Evolutionary conservation across 2,888 invertebrate genomes (phyloP), one percentile per base, ranked within the genome.

Genomic region (Uloborus plumipes): DNA sequence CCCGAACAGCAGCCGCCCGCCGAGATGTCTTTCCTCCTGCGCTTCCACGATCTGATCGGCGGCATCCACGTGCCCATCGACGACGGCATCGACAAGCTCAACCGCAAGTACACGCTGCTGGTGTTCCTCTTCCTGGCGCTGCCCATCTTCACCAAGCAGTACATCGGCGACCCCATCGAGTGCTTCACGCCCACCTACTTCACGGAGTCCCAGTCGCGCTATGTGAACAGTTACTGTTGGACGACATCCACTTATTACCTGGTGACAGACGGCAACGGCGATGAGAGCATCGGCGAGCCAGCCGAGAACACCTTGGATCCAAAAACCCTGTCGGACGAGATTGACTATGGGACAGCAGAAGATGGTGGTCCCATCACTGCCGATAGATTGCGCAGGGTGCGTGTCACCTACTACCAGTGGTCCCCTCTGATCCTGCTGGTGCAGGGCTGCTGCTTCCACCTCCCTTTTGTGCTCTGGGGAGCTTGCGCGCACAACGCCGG

Each of bases 111-210:
- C 86, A 89, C 89, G 15, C 87, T 89, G 16, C 85, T 90, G 53
- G 86, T 90, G 77, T 86, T 90, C 69, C 87, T 89, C 18, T 88
- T 89, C 84, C 87, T 89, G 75, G 87, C 89, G 7, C 85, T 90
- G 69, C 89, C 89, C 47, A 89, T 90, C 71, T 89, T 89, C 59
- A 89, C 89, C 67, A 89, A 90, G 84, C 90, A 90, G 87, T 90
- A 90, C 86, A 89, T 90, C 59, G 90, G 90, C 13, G 88, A 89
- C 83, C 90, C 90, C 14, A 90, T 90, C 64, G 89, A 90, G 85
- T 90, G 90, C 85, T 90, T 88, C 86, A 87, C 88, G n/a, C 88
- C 88, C 16, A 88, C 87, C 26, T 88, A 87, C 79, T 88, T 88
- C 85, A 88, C 88, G 55, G 88, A 88, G 85, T 85, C 88, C 59